A percentile compares a stretch with the other conserved stretches of the same genome.
Evolutionary conservation across 2,113 vertebrate species (phyloP).

Genomic region (Morone saxatilis): DNA sequence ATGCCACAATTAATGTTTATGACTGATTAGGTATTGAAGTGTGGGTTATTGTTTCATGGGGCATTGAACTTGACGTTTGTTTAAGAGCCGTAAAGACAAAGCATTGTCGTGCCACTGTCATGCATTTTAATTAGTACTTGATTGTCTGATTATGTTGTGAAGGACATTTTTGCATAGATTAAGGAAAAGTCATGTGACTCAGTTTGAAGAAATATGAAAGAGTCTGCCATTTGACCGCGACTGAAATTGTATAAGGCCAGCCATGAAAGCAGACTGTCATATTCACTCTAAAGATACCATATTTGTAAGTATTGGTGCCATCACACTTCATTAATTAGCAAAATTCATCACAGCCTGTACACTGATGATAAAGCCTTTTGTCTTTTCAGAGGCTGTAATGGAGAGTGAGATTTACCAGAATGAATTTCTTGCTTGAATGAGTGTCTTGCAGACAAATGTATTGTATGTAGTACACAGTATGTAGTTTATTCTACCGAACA

Average conservation of each 20-base stretch:
- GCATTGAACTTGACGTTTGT: constrained; percentile 69
- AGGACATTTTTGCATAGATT: constrained; percentile 38
- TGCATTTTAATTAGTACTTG: constrained; percentile 53
- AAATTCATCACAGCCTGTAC: constrained; percentile 61
- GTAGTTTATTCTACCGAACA: constrained; percentile 16
- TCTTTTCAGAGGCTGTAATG: constrained; percentile 39
- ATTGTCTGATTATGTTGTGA: constrained; percentile 53
- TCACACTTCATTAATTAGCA: constrained; percentile 63
- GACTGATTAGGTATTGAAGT: constrained; percentile 70
- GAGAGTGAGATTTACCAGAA: constrained; percentile 46
- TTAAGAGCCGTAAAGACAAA: constrained; percentile 69
- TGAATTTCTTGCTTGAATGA: constrained; percentile 30
- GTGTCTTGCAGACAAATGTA: constrained; percentile 32
- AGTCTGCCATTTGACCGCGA: not conserved
- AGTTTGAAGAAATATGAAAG: not conserved
- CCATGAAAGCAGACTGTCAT: constrained; percentile 34
- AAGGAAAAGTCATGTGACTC: constrained; percentile 8
- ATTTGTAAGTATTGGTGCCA: constrained; percentile 53
- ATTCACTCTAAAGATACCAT: constrained; percentile 43
- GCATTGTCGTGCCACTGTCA: constrained; percentile 54
- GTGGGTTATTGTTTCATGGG: constrained; percentile 75
- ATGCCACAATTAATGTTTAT: constrained; percentile 81
- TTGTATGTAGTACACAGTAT: constrained; percentile 6
- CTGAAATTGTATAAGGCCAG: constrained; percentile 6
- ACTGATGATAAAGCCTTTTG: constrained; percentile 59